These are phyloP conservation scores for Nannoperca obscura DNA, from an alignment of 2,797 vertebrate species.

Conservation along the genomic window DNA sequence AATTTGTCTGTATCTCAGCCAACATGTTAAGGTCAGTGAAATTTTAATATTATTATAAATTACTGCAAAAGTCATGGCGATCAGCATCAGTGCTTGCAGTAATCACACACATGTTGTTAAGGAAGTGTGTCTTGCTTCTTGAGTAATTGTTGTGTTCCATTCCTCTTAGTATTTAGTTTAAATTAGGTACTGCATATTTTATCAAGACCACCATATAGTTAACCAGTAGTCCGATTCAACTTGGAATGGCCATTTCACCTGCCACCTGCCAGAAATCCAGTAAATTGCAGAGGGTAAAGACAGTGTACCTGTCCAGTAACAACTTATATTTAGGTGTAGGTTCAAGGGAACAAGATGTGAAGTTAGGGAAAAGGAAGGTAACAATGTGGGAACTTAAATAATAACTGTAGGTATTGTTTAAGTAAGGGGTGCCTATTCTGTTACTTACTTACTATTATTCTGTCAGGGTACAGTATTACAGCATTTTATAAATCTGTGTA, in stretches of 20 bases:
- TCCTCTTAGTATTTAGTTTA: neutral
- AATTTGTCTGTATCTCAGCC: too few species aligned
- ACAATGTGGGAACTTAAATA: too few species aligned
- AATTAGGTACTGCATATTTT: neutral
- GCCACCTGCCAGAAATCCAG: neutral
- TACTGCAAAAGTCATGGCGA: neutral
- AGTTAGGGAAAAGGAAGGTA: too few species aligned
- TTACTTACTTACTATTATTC: too few species aligned
- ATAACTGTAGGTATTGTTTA: too few species aligned
- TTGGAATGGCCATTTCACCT: neutral
- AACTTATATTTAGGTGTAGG: too few species aligned
- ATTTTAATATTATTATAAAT: neutral
- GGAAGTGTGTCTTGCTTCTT: neutral
- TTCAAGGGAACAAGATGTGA: too few species aligned
- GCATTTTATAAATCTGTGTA: too few species aligned
- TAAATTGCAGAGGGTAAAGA: constrained; percentile 1
- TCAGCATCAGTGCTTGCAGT: neutral
- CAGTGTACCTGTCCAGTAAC: too few species aligned
- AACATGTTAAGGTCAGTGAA: neutral
- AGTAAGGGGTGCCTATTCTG: too few species aligned
- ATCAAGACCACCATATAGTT: neutral
- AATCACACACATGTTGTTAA: too few species aligned
- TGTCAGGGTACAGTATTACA: too few species aligned
- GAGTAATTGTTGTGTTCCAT: neutral
- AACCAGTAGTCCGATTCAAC: neutral